These are phyloP conservation scores for Saccostrea echinata DNA, from an alignment of 1,140 invertebrate species.

Conservation along the genomic window DNA sequence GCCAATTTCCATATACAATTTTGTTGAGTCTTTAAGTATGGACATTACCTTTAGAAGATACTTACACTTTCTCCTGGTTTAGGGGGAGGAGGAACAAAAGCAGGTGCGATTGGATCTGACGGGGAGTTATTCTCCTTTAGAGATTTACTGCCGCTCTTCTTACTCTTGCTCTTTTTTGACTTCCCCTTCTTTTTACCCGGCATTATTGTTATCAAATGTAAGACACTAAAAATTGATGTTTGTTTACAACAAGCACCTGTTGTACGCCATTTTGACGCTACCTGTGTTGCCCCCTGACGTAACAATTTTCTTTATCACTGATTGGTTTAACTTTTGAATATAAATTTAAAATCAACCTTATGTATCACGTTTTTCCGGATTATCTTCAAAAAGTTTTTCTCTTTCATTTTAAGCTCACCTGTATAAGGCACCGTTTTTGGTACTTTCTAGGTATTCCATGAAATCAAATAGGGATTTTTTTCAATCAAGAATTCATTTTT, in stretches of 20 bases:
- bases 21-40: no score
- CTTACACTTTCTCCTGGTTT: slow-evolving; percentile 72
- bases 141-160: slow-evolving; percentile 63
- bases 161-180: slow-evolving; percentile 64
- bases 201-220: slow-evolving; percentile 54
- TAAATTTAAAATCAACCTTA: background rate
- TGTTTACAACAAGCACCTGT: slow-evolving; percentile 50
- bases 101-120: slow-evolving; percentile 64
- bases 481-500: no score
- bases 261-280: slow-evolving; percentile 65
- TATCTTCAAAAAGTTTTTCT: no score
- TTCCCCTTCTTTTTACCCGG: slow-evolving; percentile 71
- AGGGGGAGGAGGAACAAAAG: slow-evolving; percentile 65
- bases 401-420: no score
- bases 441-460: no score
- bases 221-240: background rate
- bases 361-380: background rate
- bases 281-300: slow-evolving; percentile 60
- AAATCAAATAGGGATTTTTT: no score
- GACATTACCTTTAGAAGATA: background rate
- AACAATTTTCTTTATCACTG: background rate
- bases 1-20: no score
- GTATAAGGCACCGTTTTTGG: no score
- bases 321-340: background rate
- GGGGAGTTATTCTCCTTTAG: slow-evolving; percentile 52